Evolutionary conservation across 2,797 vertebrate genomes (phyloP), one percentile per base, ranked within the genome.

Genomic region (Lates japonicus): DNA sequence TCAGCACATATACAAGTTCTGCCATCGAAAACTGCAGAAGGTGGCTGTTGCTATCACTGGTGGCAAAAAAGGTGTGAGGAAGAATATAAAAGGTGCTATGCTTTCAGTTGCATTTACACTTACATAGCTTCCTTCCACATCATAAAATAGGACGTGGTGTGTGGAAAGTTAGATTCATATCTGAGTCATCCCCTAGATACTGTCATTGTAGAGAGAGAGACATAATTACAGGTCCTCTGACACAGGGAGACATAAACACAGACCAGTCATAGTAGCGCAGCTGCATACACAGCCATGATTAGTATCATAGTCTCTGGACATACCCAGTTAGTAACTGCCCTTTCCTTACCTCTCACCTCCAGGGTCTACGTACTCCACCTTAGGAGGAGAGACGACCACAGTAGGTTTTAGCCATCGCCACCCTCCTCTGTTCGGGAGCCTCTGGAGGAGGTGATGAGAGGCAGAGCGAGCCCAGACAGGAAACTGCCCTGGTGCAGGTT

Each of bases 401-500:
- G 97, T 68, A 93, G 96, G 74, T n/a, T n/a, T 94, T 94, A 22
- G 97, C 97, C 88, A 98, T 98, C 67, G 25, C 97, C 70, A 98
- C 96, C 0, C 97, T 97, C 0, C 97, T 0, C 95, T 98, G 81
- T 98, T 98, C 0, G 97, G 97, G 83, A 98, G 97, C 64, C 97
- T 31, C 90, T 98, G 89, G 96, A 97, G 76, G 97, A 98, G 82
- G 97, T 98, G 74, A 98, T 98, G 97, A 96, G 88, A 90, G 97
- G 74, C 97, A 98, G 91, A 95, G 94, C 9, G 95, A 97, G 70
- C 93, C 97, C 97, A 0, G 95, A 96, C 70, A 95, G 96, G 77
- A 96, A 95, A 73, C 93, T 98, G 84, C 97, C 97, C 35, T 98
- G 97, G 97, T 97, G 78, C 97, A 98, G 89, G 97, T 97, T 7